Base-by-base conservation (phyloP, 2,888 invertebrate genomes). In the Lasioglossum vierecki region DNA sequence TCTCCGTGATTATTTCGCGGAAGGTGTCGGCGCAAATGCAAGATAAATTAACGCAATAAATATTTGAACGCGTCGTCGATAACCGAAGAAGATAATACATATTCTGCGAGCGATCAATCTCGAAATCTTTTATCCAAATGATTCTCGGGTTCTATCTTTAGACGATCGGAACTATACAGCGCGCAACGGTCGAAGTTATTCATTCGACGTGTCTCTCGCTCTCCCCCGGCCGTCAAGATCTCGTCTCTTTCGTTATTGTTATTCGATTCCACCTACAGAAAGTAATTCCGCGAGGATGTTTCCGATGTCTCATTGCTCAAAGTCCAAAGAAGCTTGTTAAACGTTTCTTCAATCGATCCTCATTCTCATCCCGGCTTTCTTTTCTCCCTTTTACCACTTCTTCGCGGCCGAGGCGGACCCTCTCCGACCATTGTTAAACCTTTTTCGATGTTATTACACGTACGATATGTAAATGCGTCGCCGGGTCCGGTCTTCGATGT, bases 381-480 rank as follows among this genome's bases (percentile, higher is more conserved):
- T 53, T 66, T 26, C 60, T 72, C 41, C 70, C 63, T 74, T 72
- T 82, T 82, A 73, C 82, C 83, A 70, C 68, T 74, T 74, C 57
- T 66, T 84, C 70, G 76, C 46, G 70, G 81, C 77, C 78, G 78
- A 70, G 85, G 72, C 80, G 88, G 57, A 86, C 83, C 87, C 53
- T 76, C 73, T 76, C 73, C 80, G 88, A 85, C 88, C 86, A 89
- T 91, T 89, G 88, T 90, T 90, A 84, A 88, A 85, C 90, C 87
- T 91, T 91, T 91, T 89, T 90, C 89, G 91, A 87, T 86, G 91
- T 91, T 91, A 91, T 91, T 91, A 90, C 89, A 89, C 85, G 91
- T 88, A 84, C 90, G 88, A 90, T 92, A 91, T 92, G 92, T 91
- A 92, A 92, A 92, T 93, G 90, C 88, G 87, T 91, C 79, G 88